phyloP scores from a whole-genome alignment of 2,113 vertebrate species.

The Raja brachyura region DNA sequence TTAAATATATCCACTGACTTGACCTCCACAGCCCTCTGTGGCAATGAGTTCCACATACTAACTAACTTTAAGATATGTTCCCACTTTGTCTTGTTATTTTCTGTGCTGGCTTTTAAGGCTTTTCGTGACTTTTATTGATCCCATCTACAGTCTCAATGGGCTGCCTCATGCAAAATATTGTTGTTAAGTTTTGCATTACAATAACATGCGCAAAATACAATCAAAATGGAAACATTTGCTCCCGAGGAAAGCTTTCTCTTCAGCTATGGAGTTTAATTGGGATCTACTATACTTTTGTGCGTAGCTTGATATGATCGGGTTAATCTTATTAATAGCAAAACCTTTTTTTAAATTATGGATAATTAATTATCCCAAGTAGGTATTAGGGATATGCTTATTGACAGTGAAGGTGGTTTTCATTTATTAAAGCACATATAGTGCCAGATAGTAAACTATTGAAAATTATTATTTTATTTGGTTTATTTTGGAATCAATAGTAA shows the following conservation, averaged over 20 bases:
- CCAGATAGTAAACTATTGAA: background rate
- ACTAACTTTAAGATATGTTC: background rate
- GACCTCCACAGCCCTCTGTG: no score
- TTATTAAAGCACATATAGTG: background rate
- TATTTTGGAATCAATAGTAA: background rate
- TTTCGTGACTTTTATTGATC: background rate
- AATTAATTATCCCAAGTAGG: background rate
- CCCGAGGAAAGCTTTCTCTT: background rate
- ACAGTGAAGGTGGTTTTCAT: background rate
- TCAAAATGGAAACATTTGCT: background rate
- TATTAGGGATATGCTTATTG: background rate
- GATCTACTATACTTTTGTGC: no score
- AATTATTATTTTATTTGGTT: background rate
- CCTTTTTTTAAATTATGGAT: background rate
- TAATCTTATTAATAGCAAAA: background rate
- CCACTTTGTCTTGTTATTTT: background rate
- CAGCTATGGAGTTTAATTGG: background rate
- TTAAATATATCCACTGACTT: no score
- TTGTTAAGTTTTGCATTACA: background rate
- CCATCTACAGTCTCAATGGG: background rate
- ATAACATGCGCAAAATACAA: background rate
- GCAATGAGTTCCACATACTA: no score
- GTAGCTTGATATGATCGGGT: background rate
- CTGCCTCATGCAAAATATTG: background rate
- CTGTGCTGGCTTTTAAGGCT: background rate